Percentiles rank a stretch among this genome's conserved stretches.
These are phyloP conservation scores for Serranus cabrilla DNA, from an alignment of 2,797 vertebrate species.

Conservation along the genomic window DNA sequence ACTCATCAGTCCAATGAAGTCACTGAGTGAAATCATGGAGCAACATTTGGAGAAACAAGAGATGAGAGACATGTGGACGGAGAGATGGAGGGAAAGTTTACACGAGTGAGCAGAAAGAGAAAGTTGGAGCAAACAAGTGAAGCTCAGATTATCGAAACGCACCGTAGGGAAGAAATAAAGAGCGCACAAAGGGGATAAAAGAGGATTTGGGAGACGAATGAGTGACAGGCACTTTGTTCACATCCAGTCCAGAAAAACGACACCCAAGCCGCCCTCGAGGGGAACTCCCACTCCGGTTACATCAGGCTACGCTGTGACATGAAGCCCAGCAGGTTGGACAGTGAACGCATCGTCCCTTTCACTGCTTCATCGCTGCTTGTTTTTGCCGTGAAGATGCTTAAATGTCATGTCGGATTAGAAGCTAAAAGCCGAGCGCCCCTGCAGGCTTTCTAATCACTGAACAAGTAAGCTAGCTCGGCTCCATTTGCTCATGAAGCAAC, in stretches of 20 bases:
- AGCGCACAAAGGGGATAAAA: constrained; percentile 33
- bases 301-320: constrained; percentile 50
- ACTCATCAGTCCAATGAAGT: background rate
- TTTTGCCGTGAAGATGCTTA: constrained; percentile 13
- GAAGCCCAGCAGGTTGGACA: constrained; percentile 19
- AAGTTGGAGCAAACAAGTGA: constrained; percentile 14
- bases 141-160: constrained; percentile 44
- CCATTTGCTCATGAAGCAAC: constrained; percentile 11
- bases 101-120: constrained; percentile 8
- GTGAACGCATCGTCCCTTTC: constrained; percentile 56
- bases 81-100: background rate
- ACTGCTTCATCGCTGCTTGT: background rate
- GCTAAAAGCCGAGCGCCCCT: constrained; percentile 16
- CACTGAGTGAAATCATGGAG: background rate
- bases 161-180: constrained; percentile 21
- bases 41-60: background rate
- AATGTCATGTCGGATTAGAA: constrained; percentile 48
- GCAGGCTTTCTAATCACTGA: background rate
- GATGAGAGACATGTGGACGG: background rate
- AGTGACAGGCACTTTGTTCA: constrained; percentile 75
- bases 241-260: constrained; percentile 63
- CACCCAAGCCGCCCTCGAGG: constrained; percentile 67
- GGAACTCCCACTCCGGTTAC: constrained; percentile 77
- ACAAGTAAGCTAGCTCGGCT: constrained; percentile 8
- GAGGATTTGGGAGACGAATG: constrained; percentile 58